Percentiles rank a stretch among this genome's conserved stretches.
Conservation (phyloP, 2,113 vertebrate genomes). For the Maccullochella peelii region DNA sequence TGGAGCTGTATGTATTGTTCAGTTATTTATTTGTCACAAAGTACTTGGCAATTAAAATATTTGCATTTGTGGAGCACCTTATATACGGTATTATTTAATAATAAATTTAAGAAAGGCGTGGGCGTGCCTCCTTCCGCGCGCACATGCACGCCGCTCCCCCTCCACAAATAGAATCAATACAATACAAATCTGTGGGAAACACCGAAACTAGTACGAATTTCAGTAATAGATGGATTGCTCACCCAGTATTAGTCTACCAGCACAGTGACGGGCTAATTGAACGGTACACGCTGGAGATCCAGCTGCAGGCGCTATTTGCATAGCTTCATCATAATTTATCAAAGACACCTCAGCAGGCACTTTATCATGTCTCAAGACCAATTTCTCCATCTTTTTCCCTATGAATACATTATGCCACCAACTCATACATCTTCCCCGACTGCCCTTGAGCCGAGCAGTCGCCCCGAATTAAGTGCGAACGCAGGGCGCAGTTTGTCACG, state of each 20-base stretch:
- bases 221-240: slow-evolving; percentile 43
- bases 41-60: too few species aligned
- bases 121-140: too few species aligned
- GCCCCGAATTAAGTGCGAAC: slow-evolving; percentile 25
- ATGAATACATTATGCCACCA: slow-evolving; percentile 70
- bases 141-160: too few species aligned
- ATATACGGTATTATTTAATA: too few species aligned
- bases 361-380: slow-evolving; percentile 69
- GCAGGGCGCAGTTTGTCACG: slow-evolving; percentile 32
- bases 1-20: too few species aligned
- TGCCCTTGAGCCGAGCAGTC: slow-evolving; percentile 27
- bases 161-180: too few species aligned
- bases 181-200: too few species aligned
- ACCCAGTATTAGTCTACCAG: slow-evolving; percentile 23
- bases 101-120: too few species aligned
- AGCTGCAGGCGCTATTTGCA: slow-evolving; percentile 62
- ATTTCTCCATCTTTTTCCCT: slow-evolving; percentile 59
- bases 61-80: too few species aligned
- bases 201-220: slow-evolving; percentile 4
- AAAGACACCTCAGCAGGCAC: slow-evolving; percentile 57
- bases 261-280: slow-evolving; percentile 60
- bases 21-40: too few species aligned
- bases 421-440: slow-evolving; percentile 57
- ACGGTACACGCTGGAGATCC: slow-evolving; percentile 26
- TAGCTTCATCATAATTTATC: slow-evolving; percentile 72